These are phyloP conservation scores for Hemibagrus wyckioides DNA, from an alignment of 2,113 vertebrate genomes.

Conservation along the genomic window DNA sequence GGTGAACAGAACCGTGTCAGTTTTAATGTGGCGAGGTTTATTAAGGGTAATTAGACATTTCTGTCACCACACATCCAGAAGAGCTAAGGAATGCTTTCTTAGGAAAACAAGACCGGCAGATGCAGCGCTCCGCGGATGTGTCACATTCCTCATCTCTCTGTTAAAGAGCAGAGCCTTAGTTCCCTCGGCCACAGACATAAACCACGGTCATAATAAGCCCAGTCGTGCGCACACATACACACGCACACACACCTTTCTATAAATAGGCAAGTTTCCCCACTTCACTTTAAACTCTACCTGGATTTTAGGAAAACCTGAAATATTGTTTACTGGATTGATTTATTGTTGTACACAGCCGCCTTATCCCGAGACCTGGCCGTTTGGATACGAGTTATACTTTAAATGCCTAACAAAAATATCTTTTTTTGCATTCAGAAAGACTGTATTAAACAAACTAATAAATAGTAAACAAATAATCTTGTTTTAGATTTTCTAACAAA, in stretches of 20 bases:
- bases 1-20: constrained; percentile 40
- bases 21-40: constrained; percentile 26
- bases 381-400: neutral
- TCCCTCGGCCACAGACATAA: constrained; percentile 39
- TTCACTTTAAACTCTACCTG: neutral
- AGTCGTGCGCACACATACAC: constrained; percentile 25
- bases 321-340: neutral
- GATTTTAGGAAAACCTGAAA: neutral
- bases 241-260: constrained; percentile 18
- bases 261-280: constrained; percentile 30
- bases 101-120: constrained; percentile 39
- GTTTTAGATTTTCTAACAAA: too few species aligned
- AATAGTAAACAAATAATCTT: too few species aligned
- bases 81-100: constrained; percentile 41
- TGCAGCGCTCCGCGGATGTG: constrained; percentile 56
- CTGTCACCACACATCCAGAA: constrained; percentile 42
- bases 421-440: too few species aligned
- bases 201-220: constrained; percentile 47
- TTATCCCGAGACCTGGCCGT: neutral
- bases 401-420: too few species aligned
- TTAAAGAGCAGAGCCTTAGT: constrained; percentile 46
- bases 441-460: too few species aligned
- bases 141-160: constrained; percentile 68
- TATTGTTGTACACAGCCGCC: neutral
- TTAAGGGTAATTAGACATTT: constrained; percentile 36